A percentile compares a stretch with the other conserved stretches of the same genome.
phyloP scores from a whole-genome alignment of 2,888 invertebrate genomes.

The Xiphydria camelus region DNA sequence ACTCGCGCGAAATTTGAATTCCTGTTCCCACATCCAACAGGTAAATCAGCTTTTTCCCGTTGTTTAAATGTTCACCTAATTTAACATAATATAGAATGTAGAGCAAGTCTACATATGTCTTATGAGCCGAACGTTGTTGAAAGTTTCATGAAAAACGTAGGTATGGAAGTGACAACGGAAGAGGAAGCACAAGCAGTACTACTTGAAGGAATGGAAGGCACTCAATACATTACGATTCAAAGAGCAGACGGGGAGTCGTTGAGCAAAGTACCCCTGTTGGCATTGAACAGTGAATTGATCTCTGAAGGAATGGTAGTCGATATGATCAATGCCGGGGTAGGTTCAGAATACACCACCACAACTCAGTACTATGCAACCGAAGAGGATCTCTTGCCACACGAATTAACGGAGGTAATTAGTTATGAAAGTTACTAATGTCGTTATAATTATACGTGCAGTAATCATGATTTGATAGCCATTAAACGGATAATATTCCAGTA shows the following conservation, averaged over 20 bases:
- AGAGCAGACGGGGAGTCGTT: slow-evolving; percentile 49
- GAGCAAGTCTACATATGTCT: no score
- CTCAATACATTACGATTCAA: slow-evolving; percentile 57
- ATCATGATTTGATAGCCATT: no score
- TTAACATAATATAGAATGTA: no score
- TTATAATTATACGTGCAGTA: no score
- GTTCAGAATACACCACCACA: slow-evolving; percentile 42
- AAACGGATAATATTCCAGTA: no score
- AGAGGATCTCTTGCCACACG: slow-evolving; percentile 49
- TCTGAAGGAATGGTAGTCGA: slow-evolving; percentile 56
- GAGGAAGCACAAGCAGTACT: slow-evolving; percentile 53
- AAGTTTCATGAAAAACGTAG: no score
- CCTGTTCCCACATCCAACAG: no score
- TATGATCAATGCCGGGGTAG: slow-evolving; percentile 54
- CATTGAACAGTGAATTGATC: slow-evolving; percentile 51
- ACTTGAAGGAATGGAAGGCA: slow-evolving; percentile 52
- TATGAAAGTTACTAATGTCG: no score
- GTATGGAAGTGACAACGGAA: slow-evolving; percentile 49
- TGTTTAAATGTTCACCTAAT: no score
- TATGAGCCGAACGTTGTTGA: no score
- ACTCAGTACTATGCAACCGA: slow-evolving; percentile 51
- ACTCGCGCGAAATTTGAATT: slow-evolving; percentile 25
- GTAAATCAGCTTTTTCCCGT: no score
- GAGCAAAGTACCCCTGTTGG: slow-evolving; percentile 50
- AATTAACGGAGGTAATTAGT: slow-evolving; percentile 53